Percentiles rank a stretch among this genome's conserved stretches.
Evolutionary conservation across 2,113 vertebrate species (phyloP).

Genomic region (Caranx ignobilis): DNA sequence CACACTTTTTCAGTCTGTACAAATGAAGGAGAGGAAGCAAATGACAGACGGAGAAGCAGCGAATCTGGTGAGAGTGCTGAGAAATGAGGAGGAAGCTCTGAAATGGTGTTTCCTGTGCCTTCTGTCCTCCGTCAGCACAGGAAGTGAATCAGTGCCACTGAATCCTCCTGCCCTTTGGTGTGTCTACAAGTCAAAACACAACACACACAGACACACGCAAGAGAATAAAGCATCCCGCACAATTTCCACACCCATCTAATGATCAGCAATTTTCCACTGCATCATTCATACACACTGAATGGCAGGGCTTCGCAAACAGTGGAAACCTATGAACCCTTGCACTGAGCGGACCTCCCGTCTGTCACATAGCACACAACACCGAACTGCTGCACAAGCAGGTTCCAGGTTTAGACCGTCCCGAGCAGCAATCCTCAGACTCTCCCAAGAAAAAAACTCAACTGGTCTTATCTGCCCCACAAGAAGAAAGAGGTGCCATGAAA

Average conservation of each 20-base stretch:
- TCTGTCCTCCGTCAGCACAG: slow-evolving; percentile 68
- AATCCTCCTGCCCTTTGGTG: slow-evolving; percentile 53
- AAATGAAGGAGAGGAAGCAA: slow-evolving; percentile 37
- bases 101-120: slow-evolving; percentile 71
- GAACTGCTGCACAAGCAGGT: background rate
- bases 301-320: slow-evolving; percentile 4
- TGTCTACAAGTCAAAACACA: slow-evolving; percentile 57
- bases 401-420: slow-evolving; percentile 10
- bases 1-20: slow-evolving; percentile 12
- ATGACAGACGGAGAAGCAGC: slow-evolving; percentile 9
- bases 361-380: slow-evolving; percentile 10
- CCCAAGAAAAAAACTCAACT: slow-evolving; percentile 12
- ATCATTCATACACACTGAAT: slow-evolving; percentile 7
- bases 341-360: slow-evolving; percentile 27
- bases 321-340: slow-evolving; percentile 2
- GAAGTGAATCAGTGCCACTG: slow-evolving; percentile 70
- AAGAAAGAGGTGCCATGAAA: slow-evolving; percentile 77
- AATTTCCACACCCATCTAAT: slow-evolving; percentile 49
- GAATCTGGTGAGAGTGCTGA: slow-evolving; percentile 44
- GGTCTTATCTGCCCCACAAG: slow-evolving; percentile 34
- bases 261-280: slow-evolving; percentile 54
- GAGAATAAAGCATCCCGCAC: slow-evolving; percentile 38
- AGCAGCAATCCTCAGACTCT: slow-evolving; percentile 13
- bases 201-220: slow-evolving; percentile 25
- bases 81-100: slow-evolving; percentile 60